Evolutionary conservation across 1,140 invertebrate genomes (phyloP), one percentile per base, ranked within the genome.

Genomic region (Nasonia longicornis): DNA sequence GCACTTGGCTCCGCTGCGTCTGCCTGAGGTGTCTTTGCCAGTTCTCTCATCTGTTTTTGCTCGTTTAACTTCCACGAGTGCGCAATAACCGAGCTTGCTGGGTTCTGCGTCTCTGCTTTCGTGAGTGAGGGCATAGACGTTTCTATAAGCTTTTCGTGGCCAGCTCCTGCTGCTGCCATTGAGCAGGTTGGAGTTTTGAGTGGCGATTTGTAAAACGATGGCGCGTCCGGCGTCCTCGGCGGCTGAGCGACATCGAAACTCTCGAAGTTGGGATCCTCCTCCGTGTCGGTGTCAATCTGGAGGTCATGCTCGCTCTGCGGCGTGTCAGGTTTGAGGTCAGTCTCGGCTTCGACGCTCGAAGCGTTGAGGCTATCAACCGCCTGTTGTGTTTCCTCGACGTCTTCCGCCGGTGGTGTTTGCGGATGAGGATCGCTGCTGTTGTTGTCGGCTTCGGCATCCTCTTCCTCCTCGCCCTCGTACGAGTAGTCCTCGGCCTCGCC

Each of bases 201-300:
- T 6, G 89, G 88, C 6, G 87, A 88, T 72, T 91, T 90, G 76
- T 89, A 91, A 81, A 89, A 91, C 0, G 88, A 89, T 58, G 90
- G 89, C 72, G 90, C 89, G 48, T 92, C 91, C 11, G 91, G 90
- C 7, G 91, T 91, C 70, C 90, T 90, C 0, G 91, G 90, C 6
- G 88, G 89, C 52, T 92, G 87, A 2, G 86, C 87, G 0, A 90
- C 58, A 85, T 92, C 90, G 75, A 91, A 90, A 10, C 87, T 89
- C 71, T 93, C 93, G 78, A 93, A 93, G 75, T 91, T 91, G n/a
- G 91, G 92, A 82, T 91, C 90, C 86, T 96, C 95, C 86, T 96
- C 95, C 11, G 95, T 96, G 85, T 97, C 96, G 1, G 96, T 96
- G 87, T 97, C 96, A 77, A 97, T 97, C 87, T 96, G 95, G 10